Evolutionary conservation across 2,113 vertebrate genomes (phyloP).

Genomic region (Todiramphus chloris): DNA sequence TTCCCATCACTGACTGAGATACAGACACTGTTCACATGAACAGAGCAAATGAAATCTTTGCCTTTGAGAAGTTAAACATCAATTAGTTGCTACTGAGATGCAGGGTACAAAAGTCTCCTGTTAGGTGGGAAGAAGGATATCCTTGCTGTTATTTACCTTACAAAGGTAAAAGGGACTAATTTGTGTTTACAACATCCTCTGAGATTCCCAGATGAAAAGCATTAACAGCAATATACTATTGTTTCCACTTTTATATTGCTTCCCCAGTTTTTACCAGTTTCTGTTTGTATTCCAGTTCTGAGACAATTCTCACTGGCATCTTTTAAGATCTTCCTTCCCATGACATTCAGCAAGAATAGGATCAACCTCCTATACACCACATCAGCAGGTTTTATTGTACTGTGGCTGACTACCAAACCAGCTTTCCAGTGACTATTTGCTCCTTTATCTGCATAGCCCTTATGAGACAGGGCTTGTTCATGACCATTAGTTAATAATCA

Average conservation of each 20-base stretch:
- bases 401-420: fast-evolving
- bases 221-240: neutral
- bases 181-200: neutral
- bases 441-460: neutral
- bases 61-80: neutral
- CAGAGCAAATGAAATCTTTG: neutral
- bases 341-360: neutral
- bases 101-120: neutral
- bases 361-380: neutral
- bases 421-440: fast-evolving
- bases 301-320: neutral
- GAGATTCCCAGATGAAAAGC: neutral
- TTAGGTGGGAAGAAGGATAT: neutral
- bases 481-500: fast-evolving
- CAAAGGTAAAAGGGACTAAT: neutral
- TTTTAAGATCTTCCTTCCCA: neutral
- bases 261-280: neutral
- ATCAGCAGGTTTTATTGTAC: neutral
- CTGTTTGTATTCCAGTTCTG: neutral
- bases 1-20: neutral
- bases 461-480: neutral
- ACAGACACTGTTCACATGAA: neutral
- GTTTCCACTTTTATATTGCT: neutral
- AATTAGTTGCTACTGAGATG: neutral
- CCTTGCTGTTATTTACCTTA: neutral